Conservation (phyloP, 53 echinoderm and acorn worm species). For the Patiria pectinifera region DNA sequence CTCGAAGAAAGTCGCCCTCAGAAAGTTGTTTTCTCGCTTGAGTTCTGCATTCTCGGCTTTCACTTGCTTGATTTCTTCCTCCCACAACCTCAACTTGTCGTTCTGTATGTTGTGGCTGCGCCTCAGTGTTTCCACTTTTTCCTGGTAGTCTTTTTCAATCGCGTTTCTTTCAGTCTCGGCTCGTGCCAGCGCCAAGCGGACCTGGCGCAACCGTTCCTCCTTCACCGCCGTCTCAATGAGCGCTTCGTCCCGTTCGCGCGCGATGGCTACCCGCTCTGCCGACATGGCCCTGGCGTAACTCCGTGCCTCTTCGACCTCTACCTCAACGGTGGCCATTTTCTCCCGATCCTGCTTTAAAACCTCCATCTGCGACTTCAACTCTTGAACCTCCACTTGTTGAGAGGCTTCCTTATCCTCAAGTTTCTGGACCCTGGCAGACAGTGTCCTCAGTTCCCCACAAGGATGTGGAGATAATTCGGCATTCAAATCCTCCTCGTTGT, state of each 20-base stretch:
- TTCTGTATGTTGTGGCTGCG: background rate
- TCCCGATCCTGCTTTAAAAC: background rate
- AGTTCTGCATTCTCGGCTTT: background rate
- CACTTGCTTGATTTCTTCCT: constrained; percentile 7
- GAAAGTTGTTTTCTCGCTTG: constrained; percentile 17
- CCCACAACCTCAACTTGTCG: constrained; percentile 3
- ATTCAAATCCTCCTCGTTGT: background rate
- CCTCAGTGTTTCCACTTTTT: background rate
- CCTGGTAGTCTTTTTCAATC: background rate
- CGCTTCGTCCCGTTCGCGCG: background rate
- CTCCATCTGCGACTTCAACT: background rate
- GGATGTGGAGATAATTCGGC: background rate
- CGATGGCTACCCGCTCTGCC: background rate
- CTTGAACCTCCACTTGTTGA: background rate
- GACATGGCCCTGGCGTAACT: constrained; percentile 7
- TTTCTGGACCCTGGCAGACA: background rate
- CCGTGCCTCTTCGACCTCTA: background rate
- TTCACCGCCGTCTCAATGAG: background rate
- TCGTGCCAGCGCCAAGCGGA: background rate
- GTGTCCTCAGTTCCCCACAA: background rate
- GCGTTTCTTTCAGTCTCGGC: background rate
- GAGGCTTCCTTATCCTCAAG: background rate
- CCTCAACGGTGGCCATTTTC: background rate
- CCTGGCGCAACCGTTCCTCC: constrained; percentile 5
- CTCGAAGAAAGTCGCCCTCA: constrained; percentile 30